Evolutionary conservation across 2,797 vertebrate genomes (phyloP).

Genomic region (Sternotherus odoratus): DNA sequence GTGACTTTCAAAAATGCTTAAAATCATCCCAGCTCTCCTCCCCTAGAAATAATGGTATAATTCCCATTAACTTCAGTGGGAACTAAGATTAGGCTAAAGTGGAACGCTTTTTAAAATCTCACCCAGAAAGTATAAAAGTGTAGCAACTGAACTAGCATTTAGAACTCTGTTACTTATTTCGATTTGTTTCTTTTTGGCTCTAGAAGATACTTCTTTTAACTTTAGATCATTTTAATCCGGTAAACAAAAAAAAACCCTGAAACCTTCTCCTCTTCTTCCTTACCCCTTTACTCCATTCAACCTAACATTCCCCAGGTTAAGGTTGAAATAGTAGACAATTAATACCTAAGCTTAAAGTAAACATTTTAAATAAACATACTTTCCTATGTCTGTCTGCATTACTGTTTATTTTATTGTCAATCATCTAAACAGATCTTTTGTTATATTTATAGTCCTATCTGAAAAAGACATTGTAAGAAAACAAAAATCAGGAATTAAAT

Average conservation of each 20-base stretch:
- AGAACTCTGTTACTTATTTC: neutral
- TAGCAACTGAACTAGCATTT: neutral
- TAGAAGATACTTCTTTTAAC: neutral
- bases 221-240: slow-evolving; percentile 1
- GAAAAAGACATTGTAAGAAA: neutral
- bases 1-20: neutral
- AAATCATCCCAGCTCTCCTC: neutral
- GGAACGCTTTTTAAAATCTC: neutral
- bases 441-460: neutral
- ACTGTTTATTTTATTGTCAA: neutral
- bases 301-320: neutral
- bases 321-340: neutral
- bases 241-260: neutral
- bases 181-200: neutral
- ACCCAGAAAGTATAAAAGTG: neutral
- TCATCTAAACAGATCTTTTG: neutral
- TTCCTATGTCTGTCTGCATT: neutral
- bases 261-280: too few relatives aligned
- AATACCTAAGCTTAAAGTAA: neutral
- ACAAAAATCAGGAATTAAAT: neutral
- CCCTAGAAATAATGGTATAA: neutral
- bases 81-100: neutral
- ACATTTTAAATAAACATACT: neutral
- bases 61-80: neutral
- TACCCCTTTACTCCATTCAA: neutral